Evolutionary conservation across 2,797 vertebrate genomes (phyloP), one percentile per base, ranked within the genome.

Genomic region (Limosa lapponica): DNA sequence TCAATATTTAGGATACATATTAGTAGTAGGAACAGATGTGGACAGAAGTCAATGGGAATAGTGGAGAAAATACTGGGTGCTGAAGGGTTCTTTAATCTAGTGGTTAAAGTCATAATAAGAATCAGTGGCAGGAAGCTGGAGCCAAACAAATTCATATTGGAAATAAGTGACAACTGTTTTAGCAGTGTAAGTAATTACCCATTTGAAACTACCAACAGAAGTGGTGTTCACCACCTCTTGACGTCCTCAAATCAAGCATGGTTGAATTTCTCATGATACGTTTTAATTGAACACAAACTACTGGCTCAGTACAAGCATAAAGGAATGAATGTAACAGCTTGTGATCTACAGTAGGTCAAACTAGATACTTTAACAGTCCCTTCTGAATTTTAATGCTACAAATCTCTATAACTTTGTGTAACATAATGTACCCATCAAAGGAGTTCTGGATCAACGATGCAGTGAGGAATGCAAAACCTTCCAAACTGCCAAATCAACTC

Each of bases 1-100:
- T 69, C 65, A 34, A 17, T 78, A 81, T 48, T 91, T 89, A 87
- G 73, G 59, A 74, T 78, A 54, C 37, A 6, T 51, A 46, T n/a
- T 62, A 80, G 46, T 16, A 32, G 46, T 11, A 86, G 84, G 57
- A 86, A 43, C 87, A 96, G 65, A 91, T 83, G 79, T 41, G 89
- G 96, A 81, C 87, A 86, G 57, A 93, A 95, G 54, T 67, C 72
- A 74, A 24, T 16, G 54, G 72, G 22, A 81, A 92, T 16, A 89
- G 43, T 20, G 44, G n/a, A 93, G 89, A 90, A 96, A 95, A 94
- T 82, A 96, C 64, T 78, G 71, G 32, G 82, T 94, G 95, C 81
- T 93, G 92, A 96, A 96, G 87, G 32, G 41, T 77, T 94, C 90
- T 94, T 91, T 94, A 94, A 91, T 97, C 84, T 71, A 64, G 83